Evolutionary conservation across 2,888 invertebrate species (phyloP).

Genomic region (Oligia latruncula): DNA sequence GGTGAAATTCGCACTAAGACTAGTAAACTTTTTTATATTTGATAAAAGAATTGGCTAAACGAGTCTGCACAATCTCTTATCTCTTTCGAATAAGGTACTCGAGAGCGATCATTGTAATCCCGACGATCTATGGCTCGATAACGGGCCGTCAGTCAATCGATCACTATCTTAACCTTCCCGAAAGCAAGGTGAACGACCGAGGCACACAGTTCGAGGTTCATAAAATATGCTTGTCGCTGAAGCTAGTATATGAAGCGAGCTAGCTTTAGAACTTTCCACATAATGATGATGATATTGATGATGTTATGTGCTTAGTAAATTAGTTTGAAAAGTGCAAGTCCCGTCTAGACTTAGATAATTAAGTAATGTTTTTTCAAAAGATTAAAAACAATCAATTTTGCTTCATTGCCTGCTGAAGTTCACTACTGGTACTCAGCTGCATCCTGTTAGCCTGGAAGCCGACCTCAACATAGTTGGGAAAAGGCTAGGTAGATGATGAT

Average conservation of each 20-base stretch:
- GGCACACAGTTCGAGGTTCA: neutral
- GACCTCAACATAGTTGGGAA: no score
- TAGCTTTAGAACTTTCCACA: conserved; percentile 33
- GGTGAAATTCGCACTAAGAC: neutral
- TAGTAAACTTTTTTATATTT: neutral
- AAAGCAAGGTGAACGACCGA: conserved; percentile 72
- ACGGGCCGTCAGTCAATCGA: conserved; percentile 68
- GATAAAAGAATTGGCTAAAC: conserved; percentile 1
- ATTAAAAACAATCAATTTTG: conserved; percentile 11
- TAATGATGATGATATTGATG: conserved; percentile 8
- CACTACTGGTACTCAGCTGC: neutral
- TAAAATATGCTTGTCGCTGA: conserved; percentile 1
- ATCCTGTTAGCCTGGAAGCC: no score
- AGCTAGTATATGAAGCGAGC: neutral
- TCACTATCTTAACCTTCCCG: conserved; percentile 69
- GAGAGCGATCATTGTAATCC: conserved; percentile 68
- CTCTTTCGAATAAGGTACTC: conserved; percentile 65
- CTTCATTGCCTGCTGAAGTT: neutral
- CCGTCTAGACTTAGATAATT: neutral
- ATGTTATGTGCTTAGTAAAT: conserved; percentile 1
- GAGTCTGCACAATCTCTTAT: conserved; percentile 52
- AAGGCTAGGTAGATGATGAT: neutral
- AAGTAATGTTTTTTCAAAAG: neutral
- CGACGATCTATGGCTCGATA: conserved; percentile 65
- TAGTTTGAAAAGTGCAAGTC: conserved; percentile 1